Evolutionary conservation across 2,888 invertebrate species (phyloP), one percentile per base, ranked within the genome.

Genomic region (Sericinus montela): DNA sequence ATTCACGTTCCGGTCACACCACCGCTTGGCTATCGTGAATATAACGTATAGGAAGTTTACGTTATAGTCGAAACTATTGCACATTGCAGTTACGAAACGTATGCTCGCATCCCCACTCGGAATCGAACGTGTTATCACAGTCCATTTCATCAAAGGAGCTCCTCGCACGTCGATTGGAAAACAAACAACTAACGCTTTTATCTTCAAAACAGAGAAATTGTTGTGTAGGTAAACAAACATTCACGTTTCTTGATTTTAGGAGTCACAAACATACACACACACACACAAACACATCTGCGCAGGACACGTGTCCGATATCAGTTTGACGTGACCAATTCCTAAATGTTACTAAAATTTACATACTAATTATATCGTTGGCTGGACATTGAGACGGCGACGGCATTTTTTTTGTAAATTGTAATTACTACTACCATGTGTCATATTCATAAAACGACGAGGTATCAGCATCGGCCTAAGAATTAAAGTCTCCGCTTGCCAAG

Each of bases 221-320:
- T 30, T 45, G 37, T 51, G 11, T 47, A 54, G 35, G 49, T 59
- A 66, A 64, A 63, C 58, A 66, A 62, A 64, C 56, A 54, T 54
- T 52, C 49, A 29, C 53, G 51, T 52, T 56, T 55, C 49, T 51
- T 52, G 56, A 58, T 58, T 54, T 54, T 34, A 40, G 34, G 29
- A 47, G 34, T 47, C 29, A 35, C 42, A 45, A 28, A 48, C n/a
- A n/a, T n/a, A n/a, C n/a, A n/a, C n/a, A n/a, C n/a, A n/a, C n/a
- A n/a, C n/a, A n/a, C n/a, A n/a, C n/a, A n/a, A n/a, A n/a, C n/a
- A n/a, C 37, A 8, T 23, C 4, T 29, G n/a, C 29, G 11, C 7
- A 39, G 41, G 23, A 43, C 51, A 48, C 51, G 48, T 45, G 45
- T 39, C 49, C 29, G 32, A 35, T 29, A 40, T 51, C 40, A 39